Conservation (phyloP, 2,888 invertebrate species). For the Tinea semifulvella region DNA sequence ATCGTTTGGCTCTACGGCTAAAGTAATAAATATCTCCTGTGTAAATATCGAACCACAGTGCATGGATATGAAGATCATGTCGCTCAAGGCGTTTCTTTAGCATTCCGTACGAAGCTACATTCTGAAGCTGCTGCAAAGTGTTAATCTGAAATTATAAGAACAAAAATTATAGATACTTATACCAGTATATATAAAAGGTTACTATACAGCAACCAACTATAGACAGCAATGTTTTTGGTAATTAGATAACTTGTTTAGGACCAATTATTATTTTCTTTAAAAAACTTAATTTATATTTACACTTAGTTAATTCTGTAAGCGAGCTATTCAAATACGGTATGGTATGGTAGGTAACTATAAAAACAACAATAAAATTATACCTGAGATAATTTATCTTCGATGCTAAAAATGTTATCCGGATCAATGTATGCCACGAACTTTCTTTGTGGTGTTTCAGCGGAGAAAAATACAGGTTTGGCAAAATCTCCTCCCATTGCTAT, state of each 20-base stretch:
- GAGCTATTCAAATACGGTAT: too few species aligned
- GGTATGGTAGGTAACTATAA: neutral
- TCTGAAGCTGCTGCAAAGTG: slow-evolving; percentile 90
- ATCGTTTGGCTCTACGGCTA: slow-evolving; percentile 84
- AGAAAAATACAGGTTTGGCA: slow-evolving; percentile 82
- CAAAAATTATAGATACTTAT: slow-evolving; percentile 9
- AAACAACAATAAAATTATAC: slow-evolving; percentile 44
- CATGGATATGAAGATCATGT: slow-evolving; percentile 88
- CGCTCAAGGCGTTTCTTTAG: slow-evolving; percentile 81
- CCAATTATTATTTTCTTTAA: too few species aligned
- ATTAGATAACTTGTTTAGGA: too few species aligned
- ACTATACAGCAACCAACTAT: too few species aligned
- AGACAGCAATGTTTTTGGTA: too few species aligned
- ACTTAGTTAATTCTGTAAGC: too few species aligned
- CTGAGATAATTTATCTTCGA: slow-evolving; percentile 94
- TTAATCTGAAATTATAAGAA: slow-evolving; percentile 70
- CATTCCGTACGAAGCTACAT: slow-evolving; percentile 92
- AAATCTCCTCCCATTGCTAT: slow-evolving; percentile 71
- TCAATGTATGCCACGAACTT: slow-evolving; percentile 95
- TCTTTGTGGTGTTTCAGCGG: slow-evolving; percentile 85
- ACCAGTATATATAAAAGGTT: too few species aligned
- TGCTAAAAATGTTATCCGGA: slow-evolving; percentile 85
- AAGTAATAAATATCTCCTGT: slow-evolving; percentile 96
- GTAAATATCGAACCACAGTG: slow-evolving; percentile 97
- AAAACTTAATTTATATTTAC: too few species aligned